Base-by-base conservation (phyloP, 2,888 invertebrate species). In the Acanthacorydalis orientalis region DNA sequence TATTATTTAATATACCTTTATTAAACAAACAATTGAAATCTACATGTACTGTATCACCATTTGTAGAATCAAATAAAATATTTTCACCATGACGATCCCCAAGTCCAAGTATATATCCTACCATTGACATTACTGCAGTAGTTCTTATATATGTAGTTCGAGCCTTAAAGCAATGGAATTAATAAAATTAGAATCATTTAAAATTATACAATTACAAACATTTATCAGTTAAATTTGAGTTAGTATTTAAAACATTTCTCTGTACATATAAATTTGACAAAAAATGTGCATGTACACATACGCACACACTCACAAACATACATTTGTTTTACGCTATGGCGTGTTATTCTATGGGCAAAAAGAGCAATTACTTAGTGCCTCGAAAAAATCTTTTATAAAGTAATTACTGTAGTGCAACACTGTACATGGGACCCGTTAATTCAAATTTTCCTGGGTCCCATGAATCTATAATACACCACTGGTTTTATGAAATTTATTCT, bases 21-120 rank as follows among this genome's bases (percentile, higher is more conserved):
- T 98, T 96, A 67, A 99, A 99, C 12, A 99, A 70, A 60, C 95
- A 93, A 67, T 95, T 97, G 65, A 96, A 97, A 66, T 98, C 98
- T 0, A 98, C 97, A 63, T 99, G 98, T 1, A 98, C 86, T 0
- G 84, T 79, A 61, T 97, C 93, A 0, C 98, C 98, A 56, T 82
- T 87, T 1, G 79, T 85, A 0, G 88, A 81, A 67, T 98, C 96
- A 54, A 97, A 77, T 7, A 92, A 74, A 58, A 98, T 89, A 64
- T 97, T 97, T 68, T 96, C 92, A 31, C 93, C 92, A 60, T 96
- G 91, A 11, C 98, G 77, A 68, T 98, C 98, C 10, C 98, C 98
- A 11, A 98, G 73, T 1, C 77, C 77, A 48, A 95, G 74, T 56
- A 92, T 83, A 59, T 89, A 92, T 44, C 95, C 93, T 50, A 92